These are phyloP conservation scores for Turritopsis dohrnii DNA, from an alignment of 30 jellyfish, hydroid and myxozoan species.

Conservation along the genomic window DNA sequence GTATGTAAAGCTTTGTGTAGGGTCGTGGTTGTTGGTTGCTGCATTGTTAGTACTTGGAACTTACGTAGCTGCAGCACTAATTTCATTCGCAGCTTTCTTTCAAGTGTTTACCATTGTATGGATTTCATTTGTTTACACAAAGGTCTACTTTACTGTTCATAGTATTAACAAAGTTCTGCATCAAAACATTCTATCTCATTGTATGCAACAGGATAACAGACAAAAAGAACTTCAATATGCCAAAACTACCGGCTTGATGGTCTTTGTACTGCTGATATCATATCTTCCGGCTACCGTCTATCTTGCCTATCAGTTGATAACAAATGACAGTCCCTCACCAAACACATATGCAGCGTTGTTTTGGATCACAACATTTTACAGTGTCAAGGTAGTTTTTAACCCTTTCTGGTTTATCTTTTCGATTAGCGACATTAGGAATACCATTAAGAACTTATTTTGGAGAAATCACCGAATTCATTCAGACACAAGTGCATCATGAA, in stretches of 20 bases:
- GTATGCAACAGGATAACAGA: background rate
- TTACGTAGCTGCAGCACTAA: background rate
- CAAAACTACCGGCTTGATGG: background rate
- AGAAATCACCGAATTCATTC: background rate
- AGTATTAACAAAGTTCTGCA: background rate
- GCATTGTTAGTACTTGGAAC: background rate
- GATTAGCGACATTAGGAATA: background rate
- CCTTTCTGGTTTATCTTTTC: background rate
- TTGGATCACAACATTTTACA: background rate
- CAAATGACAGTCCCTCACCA: background rate
- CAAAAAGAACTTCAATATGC: background rate
- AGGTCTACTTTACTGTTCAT: background rate
- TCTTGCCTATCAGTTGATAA: background rate
- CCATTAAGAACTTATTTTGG: background rate
- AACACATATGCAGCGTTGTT: background rate
- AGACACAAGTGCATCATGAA: background rate
- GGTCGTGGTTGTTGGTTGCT: background rate
- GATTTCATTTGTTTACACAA: background rate
- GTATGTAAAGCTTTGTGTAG: background rate
- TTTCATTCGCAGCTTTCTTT: background rate
- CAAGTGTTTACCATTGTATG: background rate
- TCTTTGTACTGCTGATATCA: background rate
- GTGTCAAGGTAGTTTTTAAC: background rate
- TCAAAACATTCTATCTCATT: background rate
- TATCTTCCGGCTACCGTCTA: background rate